Evolutionary conservation across 2,888 invertebrate species (phyloP), one percentile per base, ranked within the genome.

Genomic region (Stramonita haemastoma): DNA sequence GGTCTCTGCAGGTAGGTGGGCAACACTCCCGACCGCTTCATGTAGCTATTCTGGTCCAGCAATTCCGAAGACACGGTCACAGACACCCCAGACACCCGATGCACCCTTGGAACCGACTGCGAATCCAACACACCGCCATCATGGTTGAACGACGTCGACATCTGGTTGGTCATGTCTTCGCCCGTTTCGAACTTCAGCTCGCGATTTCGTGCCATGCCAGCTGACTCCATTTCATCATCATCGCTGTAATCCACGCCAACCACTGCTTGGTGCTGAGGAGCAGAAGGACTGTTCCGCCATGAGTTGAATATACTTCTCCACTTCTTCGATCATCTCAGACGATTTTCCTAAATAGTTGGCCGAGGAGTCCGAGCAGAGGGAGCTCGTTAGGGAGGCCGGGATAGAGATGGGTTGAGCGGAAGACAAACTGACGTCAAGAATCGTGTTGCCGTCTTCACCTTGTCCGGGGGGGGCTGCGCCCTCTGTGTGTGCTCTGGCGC

Each of bases 321-420:
- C 87, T 57, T 87, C 87, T n/a, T 87, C 87, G 26, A 87, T 87
- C 87, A 87, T 87, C 32, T 87, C 57, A 19, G 87, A 87, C 13
- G 87, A 87, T 81, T 57, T 32, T 77, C 26, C 87, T 32, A 87
- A 81, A 29, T 29, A 26, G 15, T 73, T n/a, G 15, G 77, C 5
- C 13, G 77, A 34, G 32, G 77, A 77, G 22, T 81, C 29, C 4
- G 87, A 87, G 56, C 77, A 73, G 32, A 34, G 34, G 22, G 81
- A 79, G 29, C 73, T 46, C 22, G 73, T 87, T 46, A 57, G 11
- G 15, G 87, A 87, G 4, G 81, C 73, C 17, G 87, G 36, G 66
- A 87, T 56, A 36, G 87, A 87, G 17, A 87, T 34, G 0, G 87
- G 73, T 17, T 73, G 73, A 22, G 73, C 73, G 46, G 73, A 70